Conservation (phyloP, 2,113 vertebrate species). For the Anser brachyrhynchus region DNA sequence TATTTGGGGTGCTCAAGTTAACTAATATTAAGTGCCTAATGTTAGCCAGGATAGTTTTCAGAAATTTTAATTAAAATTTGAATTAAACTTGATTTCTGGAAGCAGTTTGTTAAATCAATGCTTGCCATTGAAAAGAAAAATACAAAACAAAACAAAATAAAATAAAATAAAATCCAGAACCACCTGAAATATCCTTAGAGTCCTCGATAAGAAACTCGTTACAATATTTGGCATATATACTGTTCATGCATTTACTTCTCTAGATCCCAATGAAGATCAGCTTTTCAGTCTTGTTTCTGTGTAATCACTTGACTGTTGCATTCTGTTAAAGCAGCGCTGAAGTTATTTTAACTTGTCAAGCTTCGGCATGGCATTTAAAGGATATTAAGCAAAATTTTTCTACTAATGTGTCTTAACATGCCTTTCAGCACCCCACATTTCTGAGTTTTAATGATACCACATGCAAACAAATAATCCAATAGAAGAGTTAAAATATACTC, state of each 20-base stretch:
- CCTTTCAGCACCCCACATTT: not conserved
- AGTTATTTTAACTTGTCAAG: not conserved
- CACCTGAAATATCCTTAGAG: not conserved
- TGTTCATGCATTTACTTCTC: not conserved
- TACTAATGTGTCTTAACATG: not conserved
- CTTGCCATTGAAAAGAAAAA: not conserved
- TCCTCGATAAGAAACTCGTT: not conserved
- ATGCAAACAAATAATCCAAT: not conserved
- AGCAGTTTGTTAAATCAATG: not conserved
- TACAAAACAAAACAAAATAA: not conserved
- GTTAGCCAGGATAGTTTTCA: not conserved
- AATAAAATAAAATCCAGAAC: not conserved
- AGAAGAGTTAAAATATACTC: not conserved
- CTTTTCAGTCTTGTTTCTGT: not conserved
- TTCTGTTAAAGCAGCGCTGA: not conserved
- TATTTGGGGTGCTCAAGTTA: not conserved
- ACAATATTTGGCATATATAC: not conserved
- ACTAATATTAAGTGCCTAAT: not conserved
- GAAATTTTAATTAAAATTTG: not conserved
- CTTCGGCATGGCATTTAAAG: not conserved
- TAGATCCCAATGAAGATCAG: not conserved
- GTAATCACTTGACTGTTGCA: not conserved
- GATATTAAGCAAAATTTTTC: not conserved
- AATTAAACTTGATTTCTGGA: constrained; percentile 3
- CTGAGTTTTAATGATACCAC: constrained; percentile 6